Evolutionary conservation across 2,113 vertebrate genomes (phyloP), one percentile per base, ranked within the genome.

Genomic region (Cephalopholis sonnerati): DNA sequence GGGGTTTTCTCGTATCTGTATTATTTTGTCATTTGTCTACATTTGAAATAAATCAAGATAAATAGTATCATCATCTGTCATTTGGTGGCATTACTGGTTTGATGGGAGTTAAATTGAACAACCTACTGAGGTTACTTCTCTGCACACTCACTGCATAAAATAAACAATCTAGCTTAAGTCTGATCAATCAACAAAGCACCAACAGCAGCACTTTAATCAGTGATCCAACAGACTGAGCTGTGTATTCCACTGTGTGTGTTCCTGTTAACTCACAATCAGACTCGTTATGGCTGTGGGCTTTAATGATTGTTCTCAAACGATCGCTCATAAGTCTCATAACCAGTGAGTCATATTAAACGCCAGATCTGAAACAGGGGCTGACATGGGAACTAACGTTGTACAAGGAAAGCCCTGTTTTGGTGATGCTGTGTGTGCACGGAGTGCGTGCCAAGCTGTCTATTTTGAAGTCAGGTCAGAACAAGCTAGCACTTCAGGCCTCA

Each of bases 381-480:
- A 93, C 89, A 88, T 91, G 90, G 78, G 87, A 94, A 88, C 87
- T 16, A 58, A 54, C 36, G 81, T 74, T 78, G 82, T 84, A 94
- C 86, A 93, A 92, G 87, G 87, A 86, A 82, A 90, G 84, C 86
- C 88, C 87, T 94, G 92, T 93, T 73, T 86, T 85, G 74, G 83
- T 1, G 24, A 77, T 67, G 87, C 29, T 89, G 77, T 85, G 84
- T 82, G 88, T 69, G 81, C 72, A 63, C 41, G 72, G 78, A 17
- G 51, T 90, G 88, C 82, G 81, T 92, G 93, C 91, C 90, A 92
- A 86, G 88, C 80, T 62, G 89, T 88, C 90, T 92, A 76, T 93
- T 94, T 90, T 88, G 83, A 89, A 91, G 92, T 93, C 92, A 91
- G 91, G 92, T 93, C 92, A 89, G 90, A 89, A 89, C 93, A 94